Percentiles rank a stretch among this genome's conserved stretches.
Conservation (phyloP, 2,797 vertebrate species). For the Chelidonichthys spinosus region DNA sequence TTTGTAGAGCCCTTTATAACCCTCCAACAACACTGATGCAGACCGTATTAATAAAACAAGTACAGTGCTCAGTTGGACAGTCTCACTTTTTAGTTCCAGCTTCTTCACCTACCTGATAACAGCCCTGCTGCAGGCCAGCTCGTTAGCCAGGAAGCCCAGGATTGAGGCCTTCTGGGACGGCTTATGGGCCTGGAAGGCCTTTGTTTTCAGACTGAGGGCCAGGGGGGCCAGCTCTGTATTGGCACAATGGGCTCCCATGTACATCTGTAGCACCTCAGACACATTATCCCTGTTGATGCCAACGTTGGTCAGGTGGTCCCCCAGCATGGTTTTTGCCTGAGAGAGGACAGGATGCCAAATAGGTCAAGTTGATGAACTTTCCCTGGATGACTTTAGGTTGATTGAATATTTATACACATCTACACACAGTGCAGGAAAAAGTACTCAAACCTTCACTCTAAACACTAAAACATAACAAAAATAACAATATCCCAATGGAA, state of each 20-base stretch:
- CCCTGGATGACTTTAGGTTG: neutral
- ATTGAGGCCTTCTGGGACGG: conserved; percentile 94
- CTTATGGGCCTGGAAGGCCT: conserved; percentile 97
- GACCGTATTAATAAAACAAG: neutral
- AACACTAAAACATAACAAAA: neutral
- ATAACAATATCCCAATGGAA: neutral
- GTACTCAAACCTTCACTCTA: neutral
- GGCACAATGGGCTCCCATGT: conserved; percentile 95
- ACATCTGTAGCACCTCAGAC: conserved; percentile 97
- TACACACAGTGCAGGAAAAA: neutral
- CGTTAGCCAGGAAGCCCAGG: conserved; percentile 95
- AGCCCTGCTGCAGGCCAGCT: conserved; percentile 95
- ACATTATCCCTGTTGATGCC: conserved; percentile 98
- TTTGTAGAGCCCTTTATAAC: neutral
- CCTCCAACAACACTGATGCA: neutral
- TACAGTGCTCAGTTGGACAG: neutral
- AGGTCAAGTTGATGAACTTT: neutral
- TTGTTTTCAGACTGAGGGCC: conserved; percentile 95
- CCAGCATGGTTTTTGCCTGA: conserved; percentile 96
- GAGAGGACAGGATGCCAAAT: conserved; percentile 32
- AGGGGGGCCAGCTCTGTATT: conserved; percentile 87
- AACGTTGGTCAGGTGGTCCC: conserved; percentile 95
- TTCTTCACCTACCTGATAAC: conserved; percentile 90
- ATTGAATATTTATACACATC: neutral
- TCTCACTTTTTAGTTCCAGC: neutral